A percentile compares a stretch with the other conserved stretches of the same genome.
phyloP scores from a whole-genome alignment of 2,797 vertebrate species.

The Labroides dimidiatus region DNA sequence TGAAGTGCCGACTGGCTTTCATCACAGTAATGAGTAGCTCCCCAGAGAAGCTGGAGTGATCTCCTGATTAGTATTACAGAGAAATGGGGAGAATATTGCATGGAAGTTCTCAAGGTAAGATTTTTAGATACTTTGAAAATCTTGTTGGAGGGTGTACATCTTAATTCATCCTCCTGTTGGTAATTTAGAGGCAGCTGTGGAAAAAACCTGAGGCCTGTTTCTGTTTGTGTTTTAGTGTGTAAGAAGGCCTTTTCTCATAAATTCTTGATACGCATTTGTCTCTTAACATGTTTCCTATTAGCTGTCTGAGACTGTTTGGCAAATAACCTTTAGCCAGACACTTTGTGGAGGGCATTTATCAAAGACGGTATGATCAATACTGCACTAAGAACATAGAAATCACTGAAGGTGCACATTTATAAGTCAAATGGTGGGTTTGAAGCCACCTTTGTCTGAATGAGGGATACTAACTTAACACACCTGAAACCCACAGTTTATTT shows the following conservation, averaged over 20 bases:
- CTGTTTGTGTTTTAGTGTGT: constrained; percentile 19
- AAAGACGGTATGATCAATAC: not conserved
- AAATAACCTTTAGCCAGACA: not conserved
- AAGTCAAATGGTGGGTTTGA: not conserved
- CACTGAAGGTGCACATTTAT: not conserved
- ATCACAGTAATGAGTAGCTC: constrained; percentile 6
- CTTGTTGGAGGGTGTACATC: not conserved
- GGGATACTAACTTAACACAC: not conserved
- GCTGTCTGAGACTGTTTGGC: not conserved
- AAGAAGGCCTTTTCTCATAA: constrained; percentile 2
- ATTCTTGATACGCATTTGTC: constrained; percentile 3
- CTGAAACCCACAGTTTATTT: not conserved
- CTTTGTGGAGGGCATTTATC: not conserved
- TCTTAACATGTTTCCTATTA: not conserved
- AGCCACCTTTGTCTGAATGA: not conserved
- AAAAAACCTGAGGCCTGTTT: not conserved
- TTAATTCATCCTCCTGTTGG: not conserved
- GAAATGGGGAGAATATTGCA: constrained; percentile 49
- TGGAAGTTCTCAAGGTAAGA: constrained; percentile 57
- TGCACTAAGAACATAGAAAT: not conserved
- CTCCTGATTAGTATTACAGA: not conserved
- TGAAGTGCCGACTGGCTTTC: not conserved
- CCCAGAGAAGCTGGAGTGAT: not conserved
- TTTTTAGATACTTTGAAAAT: not conserved
- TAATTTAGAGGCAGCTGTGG: not conserved